Percentiles rank a stretch among this genome's conserved stretches.
phyloP scores from a whole-genome alignment of 2,113 vertebrate species.

The Alces alces region DNA sequence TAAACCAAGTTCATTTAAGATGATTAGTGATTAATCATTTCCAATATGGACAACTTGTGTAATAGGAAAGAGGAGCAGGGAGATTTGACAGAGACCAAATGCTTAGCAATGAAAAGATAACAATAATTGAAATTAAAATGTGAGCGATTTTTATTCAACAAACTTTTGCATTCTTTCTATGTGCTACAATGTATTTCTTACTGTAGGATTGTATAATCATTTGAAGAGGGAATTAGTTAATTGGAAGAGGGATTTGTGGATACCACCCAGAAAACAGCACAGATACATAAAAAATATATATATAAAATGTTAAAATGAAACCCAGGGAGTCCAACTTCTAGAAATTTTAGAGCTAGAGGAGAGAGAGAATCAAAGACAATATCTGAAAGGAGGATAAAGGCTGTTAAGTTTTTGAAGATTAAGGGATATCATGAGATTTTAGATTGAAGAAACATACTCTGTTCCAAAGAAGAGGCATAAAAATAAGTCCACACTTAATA shows the following conservation, averaged over 20 bases:
- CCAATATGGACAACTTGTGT: not conserved
- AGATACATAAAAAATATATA: not conserved
- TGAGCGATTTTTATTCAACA: not conserved
- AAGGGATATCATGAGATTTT: not conserved
- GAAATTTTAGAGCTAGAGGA: not conserved
- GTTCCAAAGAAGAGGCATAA: not conserved
- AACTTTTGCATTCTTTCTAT: not conserved
- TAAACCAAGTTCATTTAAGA: constrained; percentile 15
- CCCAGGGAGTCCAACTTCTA: not conserved
- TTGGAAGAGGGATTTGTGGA: not conserved
- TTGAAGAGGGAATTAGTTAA: not conserved
- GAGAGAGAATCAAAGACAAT: not conserved
- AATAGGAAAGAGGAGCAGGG: not conserved
- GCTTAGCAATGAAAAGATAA: not conserved
- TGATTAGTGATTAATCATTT: not conserved
- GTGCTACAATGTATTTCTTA: not conserved
- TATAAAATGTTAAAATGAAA: not conserved
- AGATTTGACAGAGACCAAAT: not conserved
- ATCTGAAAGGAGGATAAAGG: not conserved
- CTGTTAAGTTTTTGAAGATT: not conserved
- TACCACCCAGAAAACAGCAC: not conserved
- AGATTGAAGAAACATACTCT: not conserved
- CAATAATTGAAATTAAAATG: not conserved
- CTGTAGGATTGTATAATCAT: not conserved
- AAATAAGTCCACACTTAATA: not conserved